Base-by-base conservation (phyloP, 2,113 vertebrate genomes). In the Triplophysa siluroides region DNA sequence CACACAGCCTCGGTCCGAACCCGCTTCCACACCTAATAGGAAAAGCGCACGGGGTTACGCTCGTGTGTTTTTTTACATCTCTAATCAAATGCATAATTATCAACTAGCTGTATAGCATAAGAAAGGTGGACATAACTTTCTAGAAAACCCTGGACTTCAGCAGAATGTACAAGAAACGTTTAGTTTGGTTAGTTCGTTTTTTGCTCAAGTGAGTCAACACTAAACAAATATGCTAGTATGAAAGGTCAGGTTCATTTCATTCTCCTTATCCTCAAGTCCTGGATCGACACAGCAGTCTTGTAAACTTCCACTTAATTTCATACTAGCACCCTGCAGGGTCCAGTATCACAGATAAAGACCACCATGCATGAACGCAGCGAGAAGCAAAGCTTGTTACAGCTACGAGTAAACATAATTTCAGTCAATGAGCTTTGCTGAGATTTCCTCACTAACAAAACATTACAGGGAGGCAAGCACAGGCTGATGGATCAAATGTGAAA, bases 271-370 rank as follows among this genome's bases (percentile, higher is more conserved):
- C 50, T 72, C 52, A 38, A 38, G 33, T 72, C 69, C 19, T 54
- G 26, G 63, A 66, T 66, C 4, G 21, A 78, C 70, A 60, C 61
- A 56, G 62, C 8, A 8, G n/a, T 76, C 54, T 61, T 41, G 24
- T 77, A 75, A 77, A 68, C 66, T 43, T 24, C 64, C 58, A 81
- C 80, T 75, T 81, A 81, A 68, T 81, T 70, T 75, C 52, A 54
- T 60, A 60, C 72, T 41, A 26, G 14, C 21, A 43, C 73, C 43
- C 74, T 76, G 62, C 67, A 56, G 74, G 14, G 66, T 41, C 45
- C 45, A 64, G 18, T 75, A 74, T 68, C 19, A 83, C 41, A 8
- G 10, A 60, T 54, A 54, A 62, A 67, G 63, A 62, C 26, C 43
- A 41, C 41, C 24, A 62, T 33, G 21, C 47, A 45, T 74, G 24